phyloP scores from a whole-genome alignment of 2,113 vertebrate genomes.

The Ginglymostoma cirratum region DNA sequence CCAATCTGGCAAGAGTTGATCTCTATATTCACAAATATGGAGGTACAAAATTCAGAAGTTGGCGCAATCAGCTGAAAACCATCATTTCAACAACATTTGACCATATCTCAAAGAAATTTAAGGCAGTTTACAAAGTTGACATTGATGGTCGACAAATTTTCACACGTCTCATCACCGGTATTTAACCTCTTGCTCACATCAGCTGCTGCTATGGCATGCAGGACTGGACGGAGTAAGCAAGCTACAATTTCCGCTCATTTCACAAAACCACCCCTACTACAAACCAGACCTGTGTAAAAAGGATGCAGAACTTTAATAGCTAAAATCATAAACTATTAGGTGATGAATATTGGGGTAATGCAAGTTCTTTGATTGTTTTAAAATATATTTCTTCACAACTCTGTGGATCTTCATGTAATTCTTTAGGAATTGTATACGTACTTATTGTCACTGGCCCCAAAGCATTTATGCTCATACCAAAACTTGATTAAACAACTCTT shows the following conservation, averaged over 20 bases:
- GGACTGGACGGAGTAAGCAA: background rate
- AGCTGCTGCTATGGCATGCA: background rate
- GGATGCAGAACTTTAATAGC: background rate
- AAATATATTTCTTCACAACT: background rate
- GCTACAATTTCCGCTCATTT: background rate
- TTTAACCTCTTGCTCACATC: background rate
- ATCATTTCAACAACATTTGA: background rate
- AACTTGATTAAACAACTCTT: background rate
- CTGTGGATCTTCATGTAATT: background rate
- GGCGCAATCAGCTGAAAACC: background rate
- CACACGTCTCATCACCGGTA: background rate
- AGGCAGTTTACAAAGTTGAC: background rate
- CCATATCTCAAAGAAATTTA: background rate
- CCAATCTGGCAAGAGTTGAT: background rate
- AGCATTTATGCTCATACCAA: background rate
- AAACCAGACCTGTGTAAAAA: background rate
- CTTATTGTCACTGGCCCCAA: background rate
- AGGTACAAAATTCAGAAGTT: background rate
- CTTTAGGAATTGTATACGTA: background rate
- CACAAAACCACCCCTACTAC: background rate
- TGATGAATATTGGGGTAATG: background rate
- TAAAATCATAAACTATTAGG: background rate
- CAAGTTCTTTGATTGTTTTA: background rate
- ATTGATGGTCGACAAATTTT: background rate
- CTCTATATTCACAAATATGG: background rate